Percentiles rank a stretch among this genome's conserved stretches.
phyloP scores from a whole-genome alignment of 2,888 invertebrate genomes.

The Macropis europaea region DNA sequence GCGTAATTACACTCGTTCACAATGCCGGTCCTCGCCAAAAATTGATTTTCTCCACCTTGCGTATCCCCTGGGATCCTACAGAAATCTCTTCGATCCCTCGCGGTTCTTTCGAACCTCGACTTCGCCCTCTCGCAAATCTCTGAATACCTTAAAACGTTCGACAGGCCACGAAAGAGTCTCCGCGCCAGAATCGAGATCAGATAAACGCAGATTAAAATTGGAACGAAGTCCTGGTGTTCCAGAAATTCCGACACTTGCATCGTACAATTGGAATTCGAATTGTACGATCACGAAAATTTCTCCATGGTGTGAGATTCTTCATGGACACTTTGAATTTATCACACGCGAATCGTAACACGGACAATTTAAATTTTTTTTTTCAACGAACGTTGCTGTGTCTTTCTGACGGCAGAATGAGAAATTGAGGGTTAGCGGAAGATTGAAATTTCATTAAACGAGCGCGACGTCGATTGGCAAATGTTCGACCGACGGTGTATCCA shows the following conservation, averaged over 20 bases:
- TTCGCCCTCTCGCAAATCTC: not conserved
- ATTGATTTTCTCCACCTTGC: conserved; percentile 40
- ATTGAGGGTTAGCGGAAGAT: conserved; percentile 28
- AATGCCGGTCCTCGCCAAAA: conserved; percentile 18
- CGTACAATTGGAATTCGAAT: too few relatives aligned
- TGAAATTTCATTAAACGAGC: not conserved
- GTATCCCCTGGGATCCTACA: conserved; percentile 9
- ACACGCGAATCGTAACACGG: not conserved
- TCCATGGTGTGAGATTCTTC: not conserved
- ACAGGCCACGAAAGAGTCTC: not conserved
- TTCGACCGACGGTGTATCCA: not conserved
- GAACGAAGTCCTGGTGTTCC: not conserved
- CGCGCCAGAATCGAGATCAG: not conserved
- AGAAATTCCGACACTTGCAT: conserved; percentile 10
- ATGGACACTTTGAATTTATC: too few relatives aligned
- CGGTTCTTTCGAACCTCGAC: not conserved
- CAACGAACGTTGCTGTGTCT: not conserved
- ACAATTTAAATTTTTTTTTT: not conserved
- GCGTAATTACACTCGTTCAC: conserved; percentile 47
- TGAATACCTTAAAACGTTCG: not conserved
- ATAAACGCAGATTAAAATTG: conserved; percentile 12
- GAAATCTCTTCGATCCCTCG: not conserved
- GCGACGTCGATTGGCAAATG: conserved; percentile 15
- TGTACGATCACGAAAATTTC: not conserved
- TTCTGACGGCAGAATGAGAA: not conserved